phyloP scores from a whole-genome alignment of 2,797 vertebrate species.

The Sardinella longiceps region DNA sequence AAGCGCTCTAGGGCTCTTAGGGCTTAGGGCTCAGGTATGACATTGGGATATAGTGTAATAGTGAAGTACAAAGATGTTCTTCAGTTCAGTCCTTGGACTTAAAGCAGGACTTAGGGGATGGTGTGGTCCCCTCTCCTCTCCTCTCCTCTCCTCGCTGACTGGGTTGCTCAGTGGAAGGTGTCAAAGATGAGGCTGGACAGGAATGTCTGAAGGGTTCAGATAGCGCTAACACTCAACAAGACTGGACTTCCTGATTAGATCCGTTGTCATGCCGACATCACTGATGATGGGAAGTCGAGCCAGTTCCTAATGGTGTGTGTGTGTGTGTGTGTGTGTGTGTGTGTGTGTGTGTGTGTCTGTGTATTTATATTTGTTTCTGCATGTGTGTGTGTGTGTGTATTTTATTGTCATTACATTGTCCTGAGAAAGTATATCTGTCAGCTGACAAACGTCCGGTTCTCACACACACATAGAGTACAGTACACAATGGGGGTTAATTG shows the following conservation, averaged over 20 bases:
- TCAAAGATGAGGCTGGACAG: background rate
- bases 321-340: background rate
- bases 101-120: too few relatives aligned
- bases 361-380: background rate
- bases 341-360: background rate
- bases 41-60: too few relatives aligned
- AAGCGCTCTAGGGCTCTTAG: too few relatives aligned
- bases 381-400: background rate
- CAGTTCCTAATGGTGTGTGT: background rate
- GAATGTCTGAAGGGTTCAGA: background rate
- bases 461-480: conserved; percentile 3
- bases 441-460: conserved; percentile 16
- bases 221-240: background rate
- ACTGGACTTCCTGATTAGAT: background rate
- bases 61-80: too few relatives aligned
- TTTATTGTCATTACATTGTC: conserved; percentile 49
- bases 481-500: conserved; percentile 12
- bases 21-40: too few relatives aligned
- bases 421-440: conserved; percentile 21
- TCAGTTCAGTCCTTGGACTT: too few relatives aligned
- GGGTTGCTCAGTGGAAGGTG: background rate
- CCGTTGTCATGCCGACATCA: background rate
- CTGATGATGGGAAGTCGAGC: background rate
- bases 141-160: background rate
- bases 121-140: too few relatives aligned